Evolutionary conservation across 2,888 invertebrate species (phyloP).

Genomic region (Lepidochitona cinerea): DNA sequence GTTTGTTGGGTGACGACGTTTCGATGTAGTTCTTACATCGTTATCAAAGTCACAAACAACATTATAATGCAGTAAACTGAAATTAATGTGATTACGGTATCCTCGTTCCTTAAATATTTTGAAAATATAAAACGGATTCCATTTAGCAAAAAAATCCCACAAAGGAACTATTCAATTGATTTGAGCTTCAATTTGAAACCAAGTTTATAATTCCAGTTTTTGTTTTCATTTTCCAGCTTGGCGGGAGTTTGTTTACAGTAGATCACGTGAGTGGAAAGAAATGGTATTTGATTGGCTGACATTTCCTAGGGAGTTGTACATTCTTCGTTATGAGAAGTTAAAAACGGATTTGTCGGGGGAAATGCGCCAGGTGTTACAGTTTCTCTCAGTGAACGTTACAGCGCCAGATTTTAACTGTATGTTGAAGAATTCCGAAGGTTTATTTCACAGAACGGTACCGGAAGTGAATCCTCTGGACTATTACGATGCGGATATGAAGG

Average conservation of each 20-base stretch:
- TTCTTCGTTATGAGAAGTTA: conserved; percentile 29
- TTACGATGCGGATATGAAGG: not conserved
- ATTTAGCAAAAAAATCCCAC: too few species aligned
- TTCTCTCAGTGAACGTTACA: conserved; percentile 22
- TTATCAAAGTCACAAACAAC: too few species aligned
- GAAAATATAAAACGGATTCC: too few species aligned
- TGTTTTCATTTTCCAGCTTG: conserved; percentile 30
- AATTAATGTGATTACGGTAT: too few species aligned
- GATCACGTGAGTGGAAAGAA: conserved; percentile 26
- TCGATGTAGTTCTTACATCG: too few species aligned
- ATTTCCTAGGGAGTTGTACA: conserved; percentile 31
- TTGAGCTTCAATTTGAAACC: too few species aligned
- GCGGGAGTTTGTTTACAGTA: conserved; percentile 22
- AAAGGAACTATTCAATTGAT: too few species aligned
- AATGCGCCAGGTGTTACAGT: conserved; percentile 23
- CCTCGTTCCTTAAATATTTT: too few species aligned
- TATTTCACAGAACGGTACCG: not conserved
- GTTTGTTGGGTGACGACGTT: too few species aligned
- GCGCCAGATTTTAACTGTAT: conserved; percentile 29
- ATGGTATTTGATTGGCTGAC: conserved; percentile 37
- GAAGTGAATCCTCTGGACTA: not conserved
- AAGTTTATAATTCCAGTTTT: too few species aligned
- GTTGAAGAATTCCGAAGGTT: conserved; percentile 23
- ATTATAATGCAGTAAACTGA: too few species aligned
- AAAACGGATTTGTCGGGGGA: conserved; percentile 16